phyloP scores from a whole-genome alignment of 2,113 vertebrate species.

The Pituophis catenifer region DNA sequence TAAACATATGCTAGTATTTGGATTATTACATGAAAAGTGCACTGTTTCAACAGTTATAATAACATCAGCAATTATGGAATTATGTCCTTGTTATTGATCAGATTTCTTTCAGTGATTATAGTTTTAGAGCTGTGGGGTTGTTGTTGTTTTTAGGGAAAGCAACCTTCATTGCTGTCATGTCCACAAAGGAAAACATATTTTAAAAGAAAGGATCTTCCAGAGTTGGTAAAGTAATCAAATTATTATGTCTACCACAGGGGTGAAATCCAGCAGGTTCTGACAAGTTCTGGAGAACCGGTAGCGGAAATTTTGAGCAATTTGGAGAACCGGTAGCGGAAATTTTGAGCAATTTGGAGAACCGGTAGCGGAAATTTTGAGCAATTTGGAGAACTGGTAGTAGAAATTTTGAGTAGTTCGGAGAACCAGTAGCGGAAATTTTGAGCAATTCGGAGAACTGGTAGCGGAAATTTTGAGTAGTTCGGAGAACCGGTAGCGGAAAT shows the following conservation, averaged over 20 bases:
- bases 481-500: too few relatives aligned
- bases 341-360: too few relatives aligned
- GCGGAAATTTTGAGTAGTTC: too few relatives aligned
- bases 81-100: slow-evolving; percentile 4
- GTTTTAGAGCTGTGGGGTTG: slow-evolving; percentile 2
- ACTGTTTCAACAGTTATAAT: not conserved
- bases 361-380: too few relatives aligned
- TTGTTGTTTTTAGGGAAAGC: not conserved
- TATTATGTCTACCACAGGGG: not conserved
- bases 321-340: too few relatives aligned
- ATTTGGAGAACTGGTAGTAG: too few relatives aligned
- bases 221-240: not conserved
- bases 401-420: too few relatives aligned
- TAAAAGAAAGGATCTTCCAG: slow-evolving; percentile 33
- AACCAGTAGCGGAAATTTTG: too few relatives aligned
- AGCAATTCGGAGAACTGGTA: too few relatives aligned
- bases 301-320: too few relatives aligned
- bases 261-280: too few relatives aligned
- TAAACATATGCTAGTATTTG: slow-evolving; percentile 35
- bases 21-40: slow-evolving; percentile 47
- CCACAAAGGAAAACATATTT: not conserved
- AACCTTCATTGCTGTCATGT: slow-evolving; percentile 42
- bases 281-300: too few relatives aligned
- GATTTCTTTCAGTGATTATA: slow-evolving; percentile 9
- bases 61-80: not conserved